Percentiles rank a stretch among this genome's conserved stretches.
Conservation (phyloP, 37 sponge, comb jelly and placozoan genomes). For the Haliclona indistincta region DNA sequence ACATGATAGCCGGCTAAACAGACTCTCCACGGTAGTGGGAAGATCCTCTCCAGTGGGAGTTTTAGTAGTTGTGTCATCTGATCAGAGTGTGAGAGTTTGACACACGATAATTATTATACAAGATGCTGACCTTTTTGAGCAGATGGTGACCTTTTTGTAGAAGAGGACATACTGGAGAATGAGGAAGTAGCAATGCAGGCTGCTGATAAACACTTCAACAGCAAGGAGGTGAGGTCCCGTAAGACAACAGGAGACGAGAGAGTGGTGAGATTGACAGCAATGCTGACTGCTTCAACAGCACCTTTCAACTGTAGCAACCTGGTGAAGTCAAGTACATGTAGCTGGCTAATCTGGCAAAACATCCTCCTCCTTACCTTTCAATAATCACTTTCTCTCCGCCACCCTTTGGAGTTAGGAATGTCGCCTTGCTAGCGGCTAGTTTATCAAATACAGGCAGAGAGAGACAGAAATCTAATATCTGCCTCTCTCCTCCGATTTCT, state of each 20-base stretch:
- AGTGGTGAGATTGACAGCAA: constrained; percentile 14
- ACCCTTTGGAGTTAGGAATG: background rate
- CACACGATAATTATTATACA: too few relatives aligned
- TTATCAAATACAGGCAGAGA: background rate
- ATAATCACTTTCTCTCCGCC: background rate
- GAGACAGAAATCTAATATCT: constrained; percentile 9
- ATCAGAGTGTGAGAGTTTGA: too few relatives aligned
- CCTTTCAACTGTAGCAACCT: constrained; percentile 49
- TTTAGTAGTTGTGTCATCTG: too few relatives aligned
- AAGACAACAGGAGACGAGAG: constrained; percentile 7
- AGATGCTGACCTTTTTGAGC: background rate
- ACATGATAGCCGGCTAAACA: too few relatives aligned
- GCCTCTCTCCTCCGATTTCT: background rate
- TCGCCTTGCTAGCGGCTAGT: background rate
- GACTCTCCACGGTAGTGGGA: too few relatives aligned
- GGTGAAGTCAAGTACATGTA: background rate
- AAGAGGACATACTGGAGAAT: background rate
- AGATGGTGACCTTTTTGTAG: background rate
- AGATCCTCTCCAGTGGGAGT: too few relatives aligned
- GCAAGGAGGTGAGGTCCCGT: constrained; percentile 11
- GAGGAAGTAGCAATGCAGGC: constrained; percentile 9
- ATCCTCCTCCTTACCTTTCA: background rate
- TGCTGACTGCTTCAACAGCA: constrained; percentile 35
- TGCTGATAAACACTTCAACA: constrained; percentile 18
- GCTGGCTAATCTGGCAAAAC: background rate